A percentile compares a stretch with the other conserved stretches of the same genome.
Evolutionary conservation across 2,888 invertebrate genomes (phyloP).

Genomic region (Trichopria drosophilae): DNA sequence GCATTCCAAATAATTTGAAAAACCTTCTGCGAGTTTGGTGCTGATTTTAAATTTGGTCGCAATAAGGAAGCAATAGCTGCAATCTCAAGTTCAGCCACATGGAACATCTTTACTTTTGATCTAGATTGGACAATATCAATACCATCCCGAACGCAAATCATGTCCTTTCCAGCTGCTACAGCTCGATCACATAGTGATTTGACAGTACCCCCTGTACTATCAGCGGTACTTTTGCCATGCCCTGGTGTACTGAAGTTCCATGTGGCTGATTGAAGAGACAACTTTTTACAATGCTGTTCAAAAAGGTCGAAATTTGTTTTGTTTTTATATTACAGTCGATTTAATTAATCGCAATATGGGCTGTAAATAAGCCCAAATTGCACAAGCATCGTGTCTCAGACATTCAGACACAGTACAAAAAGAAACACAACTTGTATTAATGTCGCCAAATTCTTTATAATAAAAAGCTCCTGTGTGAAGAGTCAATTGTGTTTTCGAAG

Average conservation of each 20-base stretch:
- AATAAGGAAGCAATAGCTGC: not conserved
- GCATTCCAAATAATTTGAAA: not conserved
- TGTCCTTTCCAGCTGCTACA: not conserved
- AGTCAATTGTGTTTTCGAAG: slow-evolving; percentile 4
- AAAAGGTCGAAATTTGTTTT: too few relatives aligned
- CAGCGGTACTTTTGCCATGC: slow-evolving; percentile 6
- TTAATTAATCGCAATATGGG: not conserved
- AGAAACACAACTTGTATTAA: too few relatives aligned
- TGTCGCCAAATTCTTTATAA: not conserved
- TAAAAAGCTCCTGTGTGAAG: slow-evolving; percentile 5
- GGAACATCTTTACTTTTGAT: slow-evolving; percentile 1
- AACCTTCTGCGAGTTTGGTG: not conserved
- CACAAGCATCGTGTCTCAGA: slow-evolving; percentile 5
- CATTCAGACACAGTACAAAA: slow-evolving; percentile 1
- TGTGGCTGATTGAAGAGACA: not conserved
- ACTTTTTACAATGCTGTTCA: slow-evolving; percentile 3
- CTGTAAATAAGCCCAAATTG: slow-evolving; percentile 8
- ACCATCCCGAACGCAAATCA: not conserved
- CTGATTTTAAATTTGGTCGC: slow-evolving; percentile 2
- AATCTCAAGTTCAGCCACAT: slow-evolving; percentile 1
- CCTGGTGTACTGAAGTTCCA: slow-evolving; percentile 2
- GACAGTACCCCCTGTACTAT: not conserved
- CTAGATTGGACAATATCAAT: slow-evolving; percentile 1
- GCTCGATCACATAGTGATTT: slow-evolving; percentile 7
- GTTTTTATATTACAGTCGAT: not conserved